Evolutionary conservation across 1,140 invertebrate genomes (phyloP).

Genomic region (Teleogryllus occipitalis): DNA sequence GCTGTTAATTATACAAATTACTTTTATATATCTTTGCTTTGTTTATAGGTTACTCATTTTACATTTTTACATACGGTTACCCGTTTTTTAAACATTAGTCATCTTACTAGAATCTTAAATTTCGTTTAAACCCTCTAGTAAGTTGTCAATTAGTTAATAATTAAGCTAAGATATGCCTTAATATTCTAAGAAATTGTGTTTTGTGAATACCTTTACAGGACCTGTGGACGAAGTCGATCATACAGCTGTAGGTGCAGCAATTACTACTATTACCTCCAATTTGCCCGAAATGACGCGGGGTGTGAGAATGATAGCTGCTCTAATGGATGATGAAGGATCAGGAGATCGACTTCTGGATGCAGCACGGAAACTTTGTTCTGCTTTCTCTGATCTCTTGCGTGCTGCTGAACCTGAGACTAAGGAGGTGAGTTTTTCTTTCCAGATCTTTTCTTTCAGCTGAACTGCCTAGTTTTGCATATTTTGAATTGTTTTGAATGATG

Average conservation of each 20-base stretch:
- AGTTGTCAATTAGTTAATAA: no score
- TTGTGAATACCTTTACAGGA: conserved; percentile 31
- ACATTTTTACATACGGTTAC: no score
- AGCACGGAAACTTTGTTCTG: conserved; percentile 80
- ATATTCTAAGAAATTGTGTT: no score
- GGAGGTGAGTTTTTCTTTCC: conserved; percentile 49
- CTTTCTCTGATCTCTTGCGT: conserved; percentile 89
- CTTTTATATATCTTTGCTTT: background rate
- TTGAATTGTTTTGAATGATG: no score
- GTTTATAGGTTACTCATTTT: no score
- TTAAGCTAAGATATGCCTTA: no score
- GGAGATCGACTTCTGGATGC: conserved; percentile 86
- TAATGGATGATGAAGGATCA: conserved; percentile 78
- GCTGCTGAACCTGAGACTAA: conserved; percentile 89
- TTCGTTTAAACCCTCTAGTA: no score
- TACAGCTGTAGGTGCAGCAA: conserved; percentile 91
- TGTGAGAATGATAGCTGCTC: conserved; percentile 87
- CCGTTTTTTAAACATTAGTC: no score
- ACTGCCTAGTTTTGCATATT: no score
- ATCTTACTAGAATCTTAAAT: no score
- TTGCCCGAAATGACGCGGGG: conserved; percentile 93
- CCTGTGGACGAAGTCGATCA: conserved; percentile 79
- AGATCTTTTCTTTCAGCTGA: no score
- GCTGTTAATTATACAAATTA: background rate
- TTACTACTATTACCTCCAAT: conserved; percentile 93